Conservation (phyloP, 2,888 invertebrate genomes). For the Hirtodrosophila alboralis region DNA sequence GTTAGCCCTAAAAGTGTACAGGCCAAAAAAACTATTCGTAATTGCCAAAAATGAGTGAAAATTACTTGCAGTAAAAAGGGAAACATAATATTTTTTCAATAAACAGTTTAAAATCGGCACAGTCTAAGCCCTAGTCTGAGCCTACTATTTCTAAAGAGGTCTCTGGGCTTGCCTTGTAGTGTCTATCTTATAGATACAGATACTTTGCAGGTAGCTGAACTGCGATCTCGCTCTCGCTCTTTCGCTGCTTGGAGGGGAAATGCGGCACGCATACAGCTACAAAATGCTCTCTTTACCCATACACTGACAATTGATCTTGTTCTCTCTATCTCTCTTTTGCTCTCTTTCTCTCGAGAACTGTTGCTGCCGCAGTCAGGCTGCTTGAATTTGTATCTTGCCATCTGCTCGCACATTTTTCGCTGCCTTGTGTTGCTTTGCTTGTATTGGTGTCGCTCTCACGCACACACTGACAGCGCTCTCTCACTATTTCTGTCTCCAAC, state of each 20-base stretch:
- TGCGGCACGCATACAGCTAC: conserved; percentile 49
- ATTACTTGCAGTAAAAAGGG: conserved; percentile 34
- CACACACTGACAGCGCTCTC: conserved; percentile 30
- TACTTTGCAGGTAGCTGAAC: conserved; percentile 37
- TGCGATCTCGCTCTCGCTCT: background rate
- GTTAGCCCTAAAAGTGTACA: conserved; percentile 43
- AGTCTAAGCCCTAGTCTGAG: conserved; percentile 62
- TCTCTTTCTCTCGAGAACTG: conserved; percentile 5
- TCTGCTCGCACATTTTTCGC: conserved; percentile 51
- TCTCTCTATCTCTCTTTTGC: conserved; percentile 30
- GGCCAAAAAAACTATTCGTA: conserved; percentile 46
- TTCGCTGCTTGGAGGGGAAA: conserved; percentile 56
- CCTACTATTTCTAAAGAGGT: conserved; percentile 38
- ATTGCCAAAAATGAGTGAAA: conserved; percentile 69
- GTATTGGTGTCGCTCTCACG: conserved; percentile 68
- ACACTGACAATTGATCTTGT: conserved; percentile 29
- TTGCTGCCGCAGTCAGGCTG: conserved; percentile 7
- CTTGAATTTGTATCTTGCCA: conserved; percentile 35
- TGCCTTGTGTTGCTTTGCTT: conserved; percentile 28
- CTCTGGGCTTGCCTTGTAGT: background rate
- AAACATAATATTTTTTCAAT: conserved; percentile 66
- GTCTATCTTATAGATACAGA: conserved; percentile 31
- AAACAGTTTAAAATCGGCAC: conserved; percentile 65
- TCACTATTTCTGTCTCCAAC: conserved; percentile 1
- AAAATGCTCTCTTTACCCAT: conserved; percentile 12